Evolutionary conservation across 1,140 invertebrate genomes (phyloP), one percentile per base, ranked within the genome.

Genomic region (Spodoptera litura): DNA sequence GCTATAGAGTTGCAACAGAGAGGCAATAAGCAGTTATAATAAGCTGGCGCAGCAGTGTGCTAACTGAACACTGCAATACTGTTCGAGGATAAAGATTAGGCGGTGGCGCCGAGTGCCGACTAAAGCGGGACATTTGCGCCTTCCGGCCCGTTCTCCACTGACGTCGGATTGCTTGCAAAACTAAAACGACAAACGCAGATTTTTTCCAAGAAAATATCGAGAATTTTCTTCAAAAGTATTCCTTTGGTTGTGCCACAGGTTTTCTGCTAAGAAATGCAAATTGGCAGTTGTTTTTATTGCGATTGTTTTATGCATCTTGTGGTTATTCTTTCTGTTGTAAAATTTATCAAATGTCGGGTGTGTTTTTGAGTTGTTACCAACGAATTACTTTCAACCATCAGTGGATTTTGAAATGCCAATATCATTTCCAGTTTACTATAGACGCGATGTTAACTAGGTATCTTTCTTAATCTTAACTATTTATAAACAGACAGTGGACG

Each of bases 11-110:
- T 4, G 10, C n/a, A 4, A 77, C 35, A 56, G 27, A 55, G 25
- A 68, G 72, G 31, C 31, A 75, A 31, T 62, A 71, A 52, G 58
- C 52, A 66, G 51, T 56, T 56, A 68, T 77, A 77, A 64, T 62
- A 44, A 66, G 62, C 73, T 31, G 51, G 73, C 27, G 38, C 25
- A 53, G 59, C 73, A 62, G 27, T 53, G 38, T 73, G 62, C 59
- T 74, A 74, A 79, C 38, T 76, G 72, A 76, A 55, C 62, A 53
- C 53, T 66, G 68, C 58, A 68, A 73, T 38, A 74, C 61, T 75
- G 64, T 80, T 70, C 58, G 75, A 81, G 81, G 78, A 83, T 83
- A 80, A 83, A 80, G 79, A 80, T 83, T 70, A 62, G 76, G 70
- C 61, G 80, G 78, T 55, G 78, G 81, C 75, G 49, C 70, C 59